Conservation (phyloP, 2,113 vertebrate species). For the Lampris incognitus region DNA sequence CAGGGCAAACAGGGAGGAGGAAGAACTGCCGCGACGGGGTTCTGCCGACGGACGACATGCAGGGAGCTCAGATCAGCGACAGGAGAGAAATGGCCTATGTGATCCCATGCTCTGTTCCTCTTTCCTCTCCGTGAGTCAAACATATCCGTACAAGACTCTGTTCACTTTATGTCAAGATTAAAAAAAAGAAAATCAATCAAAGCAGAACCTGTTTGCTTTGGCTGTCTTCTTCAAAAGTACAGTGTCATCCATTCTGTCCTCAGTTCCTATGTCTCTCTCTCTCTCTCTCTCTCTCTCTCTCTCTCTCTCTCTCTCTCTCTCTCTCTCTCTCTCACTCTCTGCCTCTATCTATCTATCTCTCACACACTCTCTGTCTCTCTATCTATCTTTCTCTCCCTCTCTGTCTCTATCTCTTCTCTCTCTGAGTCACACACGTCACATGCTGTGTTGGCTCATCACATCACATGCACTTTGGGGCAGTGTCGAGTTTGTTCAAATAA, state of each 20-base stretch:
- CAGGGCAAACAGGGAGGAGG: conserved; percentile 62
- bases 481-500: conserved; percentile 25
- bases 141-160: not conserved
- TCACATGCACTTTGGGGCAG: conserved; percentile 46
- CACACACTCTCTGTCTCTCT: not conserved
- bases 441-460: conserved; percentile 40
- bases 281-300: conserved; percentile 25
- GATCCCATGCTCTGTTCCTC: conserved; percentile 51
- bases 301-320: conserved; percentile 24
- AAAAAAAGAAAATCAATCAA: not conserved
- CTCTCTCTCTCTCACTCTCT: conserved; percentile 10
- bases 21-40: conserved; percentile 63
- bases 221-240: not conserved
- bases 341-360: too few relatives aligned
- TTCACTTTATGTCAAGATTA: conserved; percentile 11
- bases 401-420: conserved; percentile 19
- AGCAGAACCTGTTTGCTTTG: not conserved
- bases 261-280: not conserved
- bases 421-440: conserved; percentile 54
- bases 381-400: not conserved
- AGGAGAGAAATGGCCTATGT: conserved; percentile 56
- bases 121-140: conserved; percentile 1
- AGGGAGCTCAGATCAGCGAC: conserved; percentile 75
- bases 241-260: not conserved
- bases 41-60: conserved; percentile 67